phyloP scores from a whole-genome alignment of 2,888 invertebrate species.

The Lithophane semibrunnea region DNA sequence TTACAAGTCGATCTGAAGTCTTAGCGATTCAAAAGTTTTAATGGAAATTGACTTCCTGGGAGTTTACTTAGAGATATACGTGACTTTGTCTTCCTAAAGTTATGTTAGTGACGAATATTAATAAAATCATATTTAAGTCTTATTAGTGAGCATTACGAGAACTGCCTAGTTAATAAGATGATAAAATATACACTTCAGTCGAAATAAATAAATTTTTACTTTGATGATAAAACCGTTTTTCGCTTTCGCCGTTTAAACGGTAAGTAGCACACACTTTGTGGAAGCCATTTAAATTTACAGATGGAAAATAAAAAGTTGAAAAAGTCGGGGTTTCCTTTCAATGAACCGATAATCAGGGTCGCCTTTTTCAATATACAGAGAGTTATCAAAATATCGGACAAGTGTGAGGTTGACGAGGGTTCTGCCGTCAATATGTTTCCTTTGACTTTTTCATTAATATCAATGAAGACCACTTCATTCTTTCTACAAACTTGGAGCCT shows the following conservation, averaged over 20 bases:
- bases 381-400: slow-evolving; percentile 65
- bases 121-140: not conserved
- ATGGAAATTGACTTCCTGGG: slow-evolving; percentile 35
- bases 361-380: slow-evolving; percentile 64
- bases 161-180: not conserved
- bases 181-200: slow-evolving; percentile 1
- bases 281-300: slow-evolving; percentile 52
- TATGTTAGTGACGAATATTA: not conserved
- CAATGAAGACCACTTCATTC: slow-evolving; percentile 27
- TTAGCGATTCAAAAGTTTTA: slow-evolving; percentile 42
- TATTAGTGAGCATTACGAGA: not conserved
- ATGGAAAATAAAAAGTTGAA: slow-evolving; percentile 57
- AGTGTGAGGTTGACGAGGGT: slow-evolving; percentile 66
- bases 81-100: not conserved
- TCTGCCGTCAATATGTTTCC: slow-evolving; percentile 54
- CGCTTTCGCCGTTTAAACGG: slow-evolving; percentile 28
- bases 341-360: slow-evolving; percentile 67
- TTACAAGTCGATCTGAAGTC: slow-evolving; percentile 37
- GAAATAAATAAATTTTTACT: not conserved
- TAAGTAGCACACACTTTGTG: slow-evolving; percentile 31
- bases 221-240: slow-evolving; percentile 31
- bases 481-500: slow-evolving; percentile 6
- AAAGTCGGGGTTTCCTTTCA: slow-evolving; percentile 58
- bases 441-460: slow-evolving; percentile 54
- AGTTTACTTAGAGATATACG: not conserved